phyloP scores from a whole-genome alignment of 2,888 invertebrate species.

The Daptonema setosum region DNA sequence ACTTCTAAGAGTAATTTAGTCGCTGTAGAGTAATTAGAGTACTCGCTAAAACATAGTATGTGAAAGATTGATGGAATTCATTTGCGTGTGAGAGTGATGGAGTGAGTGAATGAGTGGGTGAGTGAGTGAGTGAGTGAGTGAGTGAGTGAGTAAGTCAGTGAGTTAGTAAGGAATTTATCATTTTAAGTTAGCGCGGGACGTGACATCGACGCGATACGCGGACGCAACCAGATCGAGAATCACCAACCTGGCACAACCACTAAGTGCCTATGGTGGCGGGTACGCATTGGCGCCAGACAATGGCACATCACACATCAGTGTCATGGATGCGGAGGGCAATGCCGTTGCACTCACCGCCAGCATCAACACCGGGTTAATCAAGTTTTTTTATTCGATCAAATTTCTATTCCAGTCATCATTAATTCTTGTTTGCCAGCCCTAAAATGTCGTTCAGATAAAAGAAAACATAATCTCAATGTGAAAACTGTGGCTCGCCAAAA shows the following conservation, averaged over 20 bases:
- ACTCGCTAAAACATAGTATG: too few relatives aligned
- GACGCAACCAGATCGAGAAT: slow-evolving; percentile 40
- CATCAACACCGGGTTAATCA: too few relatives aligned
- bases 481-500: too few relatives aligned
- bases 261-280: slow-evolving; percentile 27
- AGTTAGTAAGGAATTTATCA: too few relatives aligned
- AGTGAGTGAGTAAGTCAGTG: too few relatives aligned
- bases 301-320: slow-evolving; percentile 69
- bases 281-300: slow-evolving; percentile 31
- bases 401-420: too few relatives aligned
- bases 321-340: slow-evolving; percentile 51
- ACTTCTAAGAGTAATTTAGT: not conserved
- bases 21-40: not conserved
- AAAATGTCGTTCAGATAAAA: not conserved
- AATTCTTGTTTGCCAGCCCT: slow-evolving; percentile 24
- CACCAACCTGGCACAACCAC: slow-evolving; percentile 33
- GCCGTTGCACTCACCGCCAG: slow-evolving; percentile 74
- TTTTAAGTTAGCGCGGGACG: slow-evolving; percentile 39
- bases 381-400: too few relatives aligned
- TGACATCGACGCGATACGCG: slow-evolving; percentile 42
- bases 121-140: too few relatives aligned
- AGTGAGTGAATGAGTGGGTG: too few relatives aligned
- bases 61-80: too few relatives aligned
- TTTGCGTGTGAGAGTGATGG: too few relatives aligned
- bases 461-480: not conserved